phyloP scores from a whole-genome alignment of 2,888 invertebrate genomes.

The Drosophila kuntzei region DNA sequence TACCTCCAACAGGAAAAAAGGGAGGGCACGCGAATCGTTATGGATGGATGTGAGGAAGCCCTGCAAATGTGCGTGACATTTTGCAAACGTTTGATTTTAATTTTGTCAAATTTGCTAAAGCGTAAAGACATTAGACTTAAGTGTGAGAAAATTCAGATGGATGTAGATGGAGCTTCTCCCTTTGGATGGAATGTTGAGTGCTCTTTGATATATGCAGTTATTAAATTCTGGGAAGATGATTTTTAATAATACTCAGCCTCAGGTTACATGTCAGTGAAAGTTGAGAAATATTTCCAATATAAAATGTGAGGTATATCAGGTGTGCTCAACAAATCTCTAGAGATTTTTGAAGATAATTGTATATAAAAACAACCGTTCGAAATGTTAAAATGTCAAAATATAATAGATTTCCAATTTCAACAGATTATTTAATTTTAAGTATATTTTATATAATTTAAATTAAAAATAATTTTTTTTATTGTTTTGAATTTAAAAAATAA shows the following conservation, averaged over 20 bases:
- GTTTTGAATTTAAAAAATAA: too few species aligned
- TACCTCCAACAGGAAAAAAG: slow-evolving; percentile 7
- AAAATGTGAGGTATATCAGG: too few species aligned
- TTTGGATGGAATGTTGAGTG: slow-evolving; percentile 5
- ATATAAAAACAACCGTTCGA: too few species aligned
- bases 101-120: slow-evolving; percentile 47
- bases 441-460: too few species aligned
- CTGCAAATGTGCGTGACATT: slow-evolving; percentile 46
- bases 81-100: slow-evolving; percentile 56
- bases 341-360: too few species aligned
- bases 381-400: too few species aligned
- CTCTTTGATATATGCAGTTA: slow-evolving; percentile 5
- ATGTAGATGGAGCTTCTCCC: neutral
- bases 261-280: neutral
- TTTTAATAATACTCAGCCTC: neutral
- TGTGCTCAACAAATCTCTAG: too few species aligned
- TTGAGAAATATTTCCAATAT: neutral
- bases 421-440: too few species aligned
- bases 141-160: slow-evolving; percentile 17
- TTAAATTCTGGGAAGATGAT: neutral
- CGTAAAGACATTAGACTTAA: slow-evolving; percentile 34
- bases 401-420: too few species aligned
- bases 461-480: too few species aligned
- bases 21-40: neutral
- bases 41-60: neutral